Percentiles rank a stretch among this genome's conserved stretches.
phyloP scores from a whole-genome alignment of 2,888 invertebrate species.

The Pemphredon lugubris region DNA sequence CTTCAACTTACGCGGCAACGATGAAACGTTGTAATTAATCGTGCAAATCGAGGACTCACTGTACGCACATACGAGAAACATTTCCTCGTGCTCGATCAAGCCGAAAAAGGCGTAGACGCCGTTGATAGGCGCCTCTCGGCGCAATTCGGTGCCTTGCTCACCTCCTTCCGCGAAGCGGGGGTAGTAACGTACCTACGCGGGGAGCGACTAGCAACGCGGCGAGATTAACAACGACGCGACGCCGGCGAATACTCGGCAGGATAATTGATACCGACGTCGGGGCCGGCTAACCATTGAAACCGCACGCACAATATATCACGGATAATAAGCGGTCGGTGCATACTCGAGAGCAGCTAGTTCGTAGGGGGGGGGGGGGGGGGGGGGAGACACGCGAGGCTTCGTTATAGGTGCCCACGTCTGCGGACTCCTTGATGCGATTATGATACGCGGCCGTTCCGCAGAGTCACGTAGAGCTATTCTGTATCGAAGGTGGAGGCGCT shows the following conservation, averaged over 20 bases:
- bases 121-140: conserved; percentile 33
- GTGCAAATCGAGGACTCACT: too few species aligned
- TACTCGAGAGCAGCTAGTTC: conserved; percentile 16
- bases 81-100: conserved; percentile 15
- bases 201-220: conserved; percentile 26
- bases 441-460: conserved; percentile 64
- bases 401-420: conserved; percentile 44
- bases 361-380: background rate
- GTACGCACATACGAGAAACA: too few species aligned
- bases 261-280: conserved; percentile 70
- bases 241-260: conserved; percentile 65
- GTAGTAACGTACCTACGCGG: conserved; percentile 8
- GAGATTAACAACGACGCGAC: conserved; percentile 63
- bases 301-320: conserved; percentile 67
- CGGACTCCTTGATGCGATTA: conserved; percentile 55
- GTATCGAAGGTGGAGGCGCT: conserved; percentile 45
- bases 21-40: too few species aligned
- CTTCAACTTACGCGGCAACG: too few species aligned
- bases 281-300: conserved; percentile 65
- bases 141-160: background rate
- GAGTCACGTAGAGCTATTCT: conserved; percentile 60
- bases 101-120: conserved; percentile 15
- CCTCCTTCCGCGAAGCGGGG: conserved; percentile 48
- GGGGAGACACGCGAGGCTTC: conserved; percentile 28
- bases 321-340: conserved; percentile 66